Base-by-base conservation (phyloP, 2,888 invertebrate species). In the Pemphredon lugubris region DNA sequence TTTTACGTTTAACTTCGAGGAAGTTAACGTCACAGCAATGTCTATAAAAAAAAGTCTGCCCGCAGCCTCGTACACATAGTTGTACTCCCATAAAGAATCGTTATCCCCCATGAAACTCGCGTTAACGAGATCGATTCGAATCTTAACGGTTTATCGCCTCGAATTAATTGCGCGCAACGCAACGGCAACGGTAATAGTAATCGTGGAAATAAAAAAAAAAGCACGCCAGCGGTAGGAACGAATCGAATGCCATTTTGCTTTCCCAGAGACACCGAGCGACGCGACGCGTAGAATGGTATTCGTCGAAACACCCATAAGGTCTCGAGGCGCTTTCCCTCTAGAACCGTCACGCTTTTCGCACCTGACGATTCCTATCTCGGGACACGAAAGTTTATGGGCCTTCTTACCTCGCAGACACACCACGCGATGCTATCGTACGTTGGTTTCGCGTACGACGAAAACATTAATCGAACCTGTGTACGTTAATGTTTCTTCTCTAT, bases 321-420 rank as follows among this genome's bases (percentile, higher is more conserved):
- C 81, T 73, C 30, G 21, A 83, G 82, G 82, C 86, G 88, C 89
- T 88, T 89, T 88, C 88, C 87, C 87, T 84, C 78, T 73, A 83
- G 84, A 82, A 84, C 85, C 87, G 89, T 89, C 87, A 89, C 89
- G 89, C 89, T 89, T 89, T 89, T 89, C 86, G 87, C 87, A 83
- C 87, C 79, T 84, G 84, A 84, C 85, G 86, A 86, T 86, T 79
- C 83, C 81, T 81, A 85, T 84, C 86, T 83, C 83, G 79, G 66
- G 80, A 81, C 82, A 84, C 84, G 84, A 84, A 84, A 84, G 84
- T 84, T 84, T 84, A 84, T 79, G 81, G 79, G 77, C 79, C 77
- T 74, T 78, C 77, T 75, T 77, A 77, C 76, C 75, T 74, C 78
- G 73, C 67, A 79, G 74, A 72, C 81, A 77, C 77, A 78, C 75